phyloP scores from a whole-genome alignment of 2,113 vertebrate species.

The Cebidichthys violaceus region DNA sequence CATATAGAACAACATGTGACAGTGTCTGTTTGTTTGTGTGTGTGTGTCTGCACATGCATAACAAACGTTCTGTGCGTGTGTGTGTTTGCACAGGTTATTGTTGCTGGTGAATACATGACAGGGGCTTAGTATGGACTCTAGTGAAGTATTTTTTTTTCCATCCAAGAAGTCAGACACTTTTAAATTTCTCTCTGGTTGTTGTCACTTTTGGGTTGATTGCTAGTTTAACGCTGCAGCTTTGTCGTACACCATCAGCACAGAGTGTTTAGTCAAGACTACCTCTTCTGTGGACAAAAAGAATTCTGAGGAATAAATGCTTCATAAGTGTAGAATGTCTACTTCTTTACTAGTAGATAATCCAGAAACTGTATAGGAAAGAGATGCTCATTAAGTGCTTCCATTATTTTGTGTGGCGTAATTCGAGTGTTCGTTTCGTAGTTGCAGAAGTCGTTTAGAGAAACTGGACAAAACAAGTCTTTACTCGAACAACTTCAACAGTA shows the following conservation, averaged over 20 bases:
- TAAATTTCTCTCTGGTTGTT: not conserved
- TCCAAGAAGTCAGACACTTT: not conserved
- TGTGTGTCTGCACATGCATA: not conserved
- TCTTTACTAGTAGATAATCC: not conserved
- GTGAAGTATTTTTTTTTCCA: not conserved
- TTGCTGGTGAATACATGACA: not conserved
- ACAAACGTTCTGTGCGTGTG: not conserved
- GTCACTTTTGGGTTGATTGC: not conserved
- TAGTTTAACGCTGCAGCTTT: not conserved
- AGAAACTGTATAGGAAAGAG: not conserved
- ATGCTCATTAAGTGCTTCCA: not conserved
- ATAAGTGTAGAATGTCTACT: not conserved
- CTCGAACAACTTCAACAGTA: not conserved
- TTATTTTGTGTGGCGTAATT: not conserved
- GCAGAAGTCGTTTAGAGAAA: not conserved
- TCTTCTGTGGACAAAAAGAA: not conserved
- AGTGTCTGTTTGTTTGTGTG: conserved; percentile 15
- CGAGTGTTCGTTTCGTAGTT: not conserved
- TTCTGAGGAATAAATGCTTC: not conserved
- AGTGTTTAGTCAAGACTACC: not conserved
- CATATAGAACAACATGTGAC: conserved; percentile 43
- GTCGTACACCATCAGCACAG: not conserved
- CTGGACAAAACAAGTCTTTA: not conserved
- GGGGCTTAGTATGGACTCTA: not conserved
- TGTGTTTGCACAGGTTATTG: not conserved